Base-by-base conservation (phyloP, 2,797 vertebrate species). In the Tympanoctomys barrerae region DNA sequence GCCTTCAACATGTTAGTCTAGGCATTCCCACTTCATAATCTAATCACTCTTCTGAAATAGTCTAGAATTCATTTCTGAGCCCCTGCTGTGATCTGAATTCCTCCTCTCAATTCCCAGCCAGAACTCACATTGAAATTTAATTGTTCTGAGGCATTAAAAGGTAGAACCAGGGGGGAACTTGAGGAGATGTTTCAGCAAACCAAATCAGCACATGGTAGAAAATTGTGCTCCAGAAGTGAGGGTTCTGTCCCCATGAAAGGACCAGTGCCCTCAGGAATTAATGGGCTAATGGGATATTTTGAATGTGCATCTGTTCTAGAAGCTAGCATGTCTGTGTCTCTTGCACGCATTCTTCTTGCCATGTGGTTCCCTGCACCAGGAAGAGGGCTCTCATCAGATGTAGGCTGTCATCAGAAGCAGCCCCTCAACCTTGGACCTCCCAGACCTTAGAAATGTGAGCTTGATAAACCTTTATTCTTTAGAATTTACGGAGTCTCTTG, bases 71-170 rank as follows among this genome's bases (percentile, higher is more conserved):
- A 89, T 79, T 88, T 94, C 75, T n/a, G 57, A 49, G 42, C 31
- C 9, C 21, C 36, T 82, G 52, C 33, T 57, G 12, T 80, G 78
- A 36, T 33, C 78, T 57, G 78, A 12, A 54, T 36, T 1, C 24
- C 3, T 3, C 31, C 75, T 4, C 16, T 16, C 54, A 57, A 5
- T 9, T 16, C 31, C 2, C 4, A 5, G 39, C 33, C 2, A 18
- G 57, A 78, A 31, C 71, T 28, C 62, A 42, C 46, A 12, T 39
- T 80, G 61, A 52, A 64, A 79, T 89, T 79, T 22, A 79, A 42
- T 80, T 19, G 0, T 9, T 42, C 18, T 70, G 52, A 90, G 7
- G 49, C 33, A n/a, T 31, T 90, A 70, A 90, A 52, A 81, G 19
- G 33, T 70, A 52, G 36, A 36, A 42, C 16, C 26, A 54, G 4